Evolutionary conservation across 2,113 vertebrate genomes (phyloP).

Genomic region (Neolamprologus falcicula): DNA sequence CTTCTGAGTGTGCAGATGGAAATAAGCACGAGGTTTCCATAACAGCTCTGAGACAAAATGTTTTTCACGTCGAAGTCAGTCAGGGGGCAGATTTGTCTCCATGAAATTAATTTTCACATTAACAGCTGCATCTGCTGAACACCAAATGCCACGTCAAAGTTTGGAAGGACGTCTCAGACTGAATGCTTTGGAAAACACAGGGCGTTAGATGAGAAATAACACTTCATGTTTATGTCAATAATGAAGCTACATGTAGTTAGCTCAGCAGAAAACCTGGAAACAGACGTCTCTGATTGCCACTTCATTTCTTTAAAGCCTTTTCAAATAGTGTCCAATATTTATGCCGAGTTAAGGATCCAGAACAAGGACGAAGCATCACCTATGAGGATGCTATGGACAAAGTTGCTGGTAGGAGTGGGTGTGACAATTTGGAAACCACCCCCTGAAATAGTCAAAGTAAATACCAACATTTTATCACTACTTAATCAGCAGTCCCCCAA

Average conservation of each 20-base stretch:
- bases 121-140: neutral
- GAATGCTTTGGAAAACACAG: neutral
- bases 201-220: neutral
- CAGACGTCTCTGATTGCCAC: fast-evolving
- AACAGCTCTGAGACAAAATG: neutral
- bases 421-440: neutral
- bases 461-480: neutral
- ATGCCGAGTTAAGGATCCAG: neutral
- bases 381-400: neutral
- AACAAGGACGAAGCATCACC: neutral
- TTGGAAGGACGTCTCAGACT: neutral
- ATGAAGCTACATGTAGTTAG: neutral
- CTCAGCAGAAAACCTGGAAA: neutral
- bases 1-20: neutral
- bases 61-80: neutral
- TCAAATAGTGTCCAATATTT: neutral
- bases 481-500: neutral
- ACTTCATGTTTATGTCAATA: neutral
- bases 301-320: neutral
- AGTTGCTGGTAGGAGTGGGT: neutral
- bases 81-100: neutral
- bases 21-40: neutral
- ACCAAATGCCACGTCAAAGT: neutral
- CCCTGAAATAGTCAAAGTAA: neutral
- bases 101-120: neutral